These are phyloP conservation scores for Caradrina kadenii DNA, from an alignment of 2,888 invertebrate species.

Conservation along the genomic window DNA sequence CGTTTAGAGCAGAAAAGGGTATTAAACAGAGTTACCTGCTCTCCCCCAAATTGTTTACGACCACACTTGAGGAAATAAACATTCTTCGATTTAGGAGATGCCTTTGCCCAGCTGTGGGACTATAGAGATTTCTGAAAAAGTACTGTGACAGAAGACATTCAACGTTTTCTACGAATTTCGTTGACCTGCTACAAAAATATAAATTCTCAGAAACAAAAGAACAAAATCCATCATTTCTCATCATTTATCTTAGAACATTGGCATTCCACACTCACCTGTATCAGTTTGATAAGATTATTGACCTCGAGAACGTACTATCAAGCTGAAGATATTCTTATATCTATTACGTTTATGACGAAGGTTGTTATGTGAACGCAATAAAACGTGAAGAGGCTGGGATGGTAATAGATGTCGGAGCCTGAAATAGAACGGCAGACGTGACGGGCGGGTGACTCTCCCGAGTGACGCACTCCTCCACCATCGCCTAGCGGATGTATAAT, in stretches of 20 bases:
- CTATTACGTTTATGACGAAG: slow-evolving; percentile 34
- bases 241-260: slow-evolving; percentile 48
- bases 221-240: slow-evolving; percentile 15
- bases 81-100: too few species aligned
- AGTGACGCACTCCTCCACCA: slow-evolving; percentile 53
- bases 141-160: too few species aligned
- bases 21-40: too few species aligned
- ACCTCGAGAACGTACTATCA: slow-evolving; percentile 29
- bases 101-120: neutral
- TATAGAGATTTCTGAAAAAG: neutral
- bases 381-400: slow-evolving; percentile 39
- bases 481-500: slow-evolving; percentile 20
- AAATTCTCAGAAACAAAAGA: slow-evolving; percentile 5
- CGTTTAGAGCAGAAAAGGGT: too few species aligned
- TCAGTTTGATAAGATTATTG: slow-evolving; percentile 39
- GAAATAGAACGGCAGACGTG: slow-evolving; percentile 57
- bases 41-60: too few species aligned
- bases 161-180: slow-evolving; percentile 18
- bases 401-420: slow-evolving; percentile 26
- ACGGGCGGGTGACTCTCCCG: slow-evolving; percentile 39
- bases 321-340: slow-evolving; percentile 34
- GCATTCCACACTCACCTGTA: slow-evolving; percentile 41
- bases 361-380: slow-evolving; percentile 50
- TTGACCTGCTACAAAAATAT: slow-evolving; percentile 21
- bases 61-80: too few species aligned